These are phyloP conservation scores for Copidosoma floridanum DNA, from an alignment of 1,140 invertebrate species.

Conservation along the genomic window DNA sequence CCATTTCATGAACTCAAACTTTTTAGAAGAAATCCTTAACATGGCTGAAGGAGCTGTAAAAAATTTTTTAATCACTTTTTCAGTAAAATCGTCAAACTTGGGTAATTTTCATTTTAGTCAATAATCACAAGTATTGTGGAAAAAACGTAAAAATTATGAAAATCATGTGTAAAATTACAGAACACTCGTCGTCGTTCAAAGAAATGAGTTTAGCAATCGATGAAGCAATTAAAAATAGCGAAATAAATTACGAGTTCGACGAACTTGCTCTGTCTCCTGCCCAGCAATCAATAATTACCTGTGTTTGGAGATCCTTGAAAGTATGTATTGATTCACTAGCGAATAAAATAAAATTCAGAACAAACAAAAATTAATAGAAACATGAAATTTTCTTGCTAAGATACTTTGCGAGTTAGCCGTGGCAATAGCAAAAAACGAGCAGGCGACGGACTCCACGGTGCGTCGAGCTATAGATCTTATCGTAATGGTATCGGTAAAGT, in stretches of 20 bases:
- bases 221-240: constrained; percentile 41
- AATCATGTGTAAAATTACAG: constrained; percentile 40
- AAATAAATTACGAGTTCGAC: constrained; percentile 43
- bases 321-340: constrained; percentile 46
- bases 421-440: constrained; percentile 44
- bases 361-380: too few species aligned
- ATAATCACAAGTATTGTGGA: neutral
- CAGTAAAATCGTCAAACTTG: constrained; percentile 37
- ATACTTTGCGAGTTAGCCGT: constrained; percentile 58
- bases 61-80: constrained; percentile 48
- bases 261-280: constrained; percentile 59
- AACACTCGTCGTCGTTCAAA: constrained; percentile 61
- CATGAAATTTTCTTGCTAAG: constrained; percentile 43
- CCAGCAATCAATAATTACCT: constrained; percentile 69
- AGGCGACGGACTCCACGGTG: constrained; percentile 43
- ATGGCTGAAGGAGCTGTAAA: constrained; percentile 46
- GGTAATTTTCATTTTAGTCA: constrained; percentile 31
- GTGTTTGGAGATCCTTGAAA: constrained; percentile 78
- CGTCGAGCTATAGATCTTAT: constrained; percentile 60
- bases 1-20: constrained; percentile 19
- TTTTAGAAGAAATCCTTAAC: constrained; percentile 37
- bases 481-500: constrained; percentile 65
- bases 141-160: neutral
- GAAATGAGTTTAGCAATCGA: constrained; percentile 62
- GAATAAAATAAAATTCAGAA: neutral